These are phyloP conservation scores for Pseudolaguvia tuberculata DNA, from an alignment of 2,113 vertebrate genomes.

Conservation along the genomic window DNA sequence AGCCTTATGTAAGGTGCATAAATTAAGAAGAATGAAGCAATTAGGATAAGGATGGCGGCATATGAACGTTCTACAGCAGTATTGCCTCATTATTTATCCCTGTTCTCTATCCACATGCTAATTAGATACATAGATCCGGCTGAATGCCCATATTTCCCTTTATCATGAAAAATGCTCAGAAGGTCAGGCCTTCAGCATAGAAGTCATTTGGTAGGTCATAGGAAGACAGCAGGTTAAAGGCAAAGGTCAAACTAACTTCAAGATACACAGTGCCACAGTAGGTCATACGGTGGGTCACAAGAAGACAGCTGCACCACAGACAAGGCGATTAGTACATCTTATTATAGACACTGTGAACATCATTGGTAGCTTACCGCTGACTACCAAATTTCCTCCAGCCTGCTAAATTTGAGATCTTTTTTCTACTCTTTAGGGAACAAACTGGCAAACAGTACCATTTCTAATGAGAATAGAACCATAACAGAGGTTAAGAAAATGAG, in stretches of 20 bases:
- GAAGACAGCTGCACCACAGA: slow-evolving; percentile 53
- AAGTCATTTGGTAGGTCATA: slow-evolving; percentile 82
- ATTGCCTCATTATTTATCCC: slow-evolving; percentile 77
- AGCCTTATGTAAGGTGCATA: background rate
- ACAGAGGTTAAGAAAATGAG: background rate
- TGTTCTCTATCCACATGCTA: slow-evolving; percentile 66
- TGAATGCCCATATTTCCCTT: slow-evolving; percentile 81
- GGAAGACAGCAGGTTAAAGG: slow-evolving; percentile 60
- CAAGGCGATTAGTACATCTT: slow-evolving; percentile 40
- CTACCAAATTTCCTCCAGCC: background rate
- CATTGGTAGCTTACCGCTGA: background rate
- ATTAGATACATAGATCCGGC: slow-evolving; percentile 76
- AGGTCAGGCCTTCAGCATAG: slow-evolving; percentile 75
- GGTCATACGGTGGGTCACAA: slow-evolving; percentile 60
- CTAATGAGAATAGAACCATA: background rate
- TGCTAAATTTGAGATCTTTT: background rate
- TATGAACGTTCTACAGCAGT: slow-evolving; percentile 79
- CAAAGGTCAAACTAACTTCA: slow-evolving; percentile 75
- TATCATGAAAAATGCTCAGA: slow-evolving; percentile 71
- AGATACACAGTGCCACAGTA: slow-evolving; percentile 65
- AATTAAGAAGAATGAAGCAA: background rate
- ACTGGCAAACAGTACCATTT: background rate
- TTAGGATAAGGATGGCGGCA: background rate
- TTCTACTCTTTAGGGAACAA: background rate
- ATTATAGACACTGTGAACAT: slow-evolving; percentile 31